These are phyloP conservation scores for Morinoia aosen DNA, from an alignment of 2,888 invertebrate species.

Conservation along the genomic window DNA sequence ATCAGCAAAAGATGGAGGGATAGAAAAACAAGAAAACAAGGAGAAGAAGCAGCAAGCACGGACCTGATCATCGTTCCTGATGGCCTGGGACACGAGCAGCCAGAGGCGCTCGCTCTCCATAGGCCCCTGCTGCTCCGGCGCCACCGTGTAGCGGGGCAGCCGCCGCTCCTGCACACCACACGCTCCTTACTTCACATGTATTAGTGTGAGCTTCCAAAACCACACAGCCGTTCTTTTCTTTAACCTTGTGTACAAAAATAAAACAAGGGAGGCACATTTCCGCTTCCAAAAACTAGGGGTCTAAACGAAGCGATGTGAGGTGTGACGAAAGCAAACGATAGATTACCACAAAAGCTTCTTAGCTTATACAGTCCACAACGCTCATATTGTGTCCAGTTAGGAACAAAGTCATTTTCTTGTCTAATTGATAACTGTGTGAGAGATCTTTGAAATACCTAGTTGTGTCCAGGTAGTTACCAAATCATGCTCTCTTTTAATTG, in stretches of 20 bases:
- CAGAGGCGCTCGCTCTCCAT: slow-evolving; percentile 91
- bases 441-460: too few species aligned
- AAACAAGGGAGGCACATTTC: too few species aligned
- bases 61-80: slow-evolving; percentile 84
- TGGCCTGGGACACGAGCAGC: slow-evolving; percentile 88
- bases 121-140: slow-evolving; percentile 81
- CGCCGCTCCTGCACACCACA: slow-evolving; percentile 80
- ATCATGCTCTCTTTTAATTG: too few species aligned
- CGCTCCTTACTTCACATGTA: slow-evolving; percentile 80
- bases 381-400: too few species aligned
- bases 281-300: too few species aligned
- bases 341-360: slow-evolving; percentile 69
- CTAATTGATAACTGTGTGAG: too few species aligned
- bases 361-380: neutral
- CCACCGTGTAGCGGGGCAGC: slow-evolving; percentile 84
- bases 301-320: too few species aligned
- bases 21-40: neutral
- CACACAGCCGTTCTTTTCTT: too few species aligned
- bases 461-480: too few species aligned
- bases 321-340: too few species aligned
- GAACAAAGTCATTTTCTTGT: too few species aligned
- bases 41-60: neutral
- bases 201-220: slow-evolving; percentile 64
- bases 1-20: neutral
- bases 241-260: too few species aligned